Conservation (phyloP, 2,888 invertebrate genomes). For the Mallateleia sp. region DNA sequence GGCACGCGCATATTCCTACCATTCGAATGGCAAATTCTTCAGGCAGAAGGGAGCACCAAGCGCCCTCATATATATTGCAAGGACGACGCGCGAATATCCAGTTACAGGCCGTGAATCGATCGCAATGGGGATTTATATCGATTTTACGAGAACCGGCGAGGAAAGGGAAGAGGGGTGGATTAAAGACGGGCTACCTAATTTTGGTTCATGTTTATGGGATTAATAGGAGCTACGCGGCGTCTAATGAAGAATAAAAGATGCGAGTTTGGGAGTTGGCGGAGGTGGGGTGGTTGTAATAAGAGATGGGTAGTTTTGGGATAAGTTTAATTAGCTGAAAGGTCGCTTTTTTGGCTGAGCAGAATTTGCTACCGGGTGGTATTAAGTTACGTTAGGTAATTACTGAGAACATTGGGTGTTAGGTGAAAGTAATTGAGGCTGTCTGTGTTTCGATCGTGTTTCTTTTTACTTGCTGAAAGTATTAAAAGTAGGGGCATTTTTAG, state of each 20-base stretch:
- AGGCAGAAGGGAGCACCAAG: conserved; percentile 39
- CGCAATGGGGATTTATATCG: conserved; percentile 25
- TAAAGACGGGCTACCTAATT: conserved; percentile 16
- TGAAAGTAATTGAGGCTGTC: no score
- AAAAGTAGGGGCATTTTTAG: no score
- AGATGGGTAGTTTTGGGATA: conserved; percentile 3
- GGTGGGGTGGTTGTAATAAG: neutral
- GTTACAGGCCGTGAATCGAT: conserved; percentile 28
- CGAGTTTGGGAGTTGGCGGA: conserved; percentile 5
- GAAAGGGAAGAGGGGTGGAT: neutral
- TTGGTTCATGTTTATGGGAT: conserved; percentile 17
- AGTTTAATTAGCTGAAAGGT: neutral
- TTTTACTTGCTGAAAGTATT: no score
- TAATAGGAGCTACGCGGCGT: neutral
- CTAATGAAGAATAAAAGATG: conserved; percentile 35
- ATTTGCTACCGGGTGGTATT: neutral
- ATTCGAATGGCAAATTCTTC: conserved; percentile 53
- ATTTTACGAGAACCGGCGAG: neutral
- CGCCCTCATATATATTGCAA: conserved; percentile 51
- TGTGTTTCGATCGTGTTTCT: no score
- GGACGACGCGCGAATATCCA: conserved; percentile 48
- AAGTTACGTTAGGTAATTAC: no score
- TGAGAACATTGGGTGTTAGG: no score
- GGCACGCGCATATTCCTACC: conserved; percentile 25
- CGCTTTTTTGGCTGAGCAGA: conserved; percentile 1